Conservation (phyloP, 2,797 vertebrate species). For the Pogonophryne albipinna region DNA sequence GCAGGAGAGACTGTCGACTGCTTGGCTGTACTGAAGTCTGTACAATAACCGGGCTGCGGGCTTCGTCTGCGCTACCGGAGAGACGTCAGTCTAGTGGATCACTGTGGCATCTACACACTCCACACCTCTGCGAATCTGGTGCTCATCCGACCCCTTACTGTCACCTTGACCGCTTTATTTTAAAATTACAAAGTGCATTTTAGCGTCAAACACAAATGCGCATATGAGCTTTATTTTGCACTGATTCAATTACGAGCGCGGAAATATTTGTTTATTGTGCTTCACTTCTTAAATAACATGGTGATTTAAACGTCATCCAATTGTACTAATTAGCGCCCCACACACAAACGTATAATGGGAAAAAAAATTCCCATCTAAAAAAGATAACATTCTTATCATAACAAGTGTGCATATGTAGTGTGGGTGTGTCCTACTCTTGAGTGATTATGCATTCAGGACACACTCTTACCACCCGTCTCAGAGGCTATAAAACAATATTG, state of each 20-base stretch:
- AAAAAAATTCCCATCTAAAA: background rate
- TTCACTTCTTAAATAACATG: background rate
- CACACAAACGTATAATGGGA: background rate
- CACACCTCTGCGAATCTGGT: slow-evolving; percentile 51
- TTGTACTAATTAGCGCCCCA: background rate
- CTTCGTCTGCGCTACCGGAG: slow-evolving; percentile 73
- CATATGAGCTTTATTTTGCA: background rate
- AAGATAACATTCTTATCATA: background rate
- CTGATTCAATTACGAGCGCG: background rate
- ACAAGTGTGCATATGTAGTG: slow-evolving; percentile 8
- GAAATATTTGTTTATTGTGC: background rate
- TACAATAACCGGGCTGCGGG: slow-evolving; percentile 74
- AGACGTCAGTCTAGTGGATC: slow-evolving; percentile 81
- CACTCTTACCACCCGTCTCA: background rate
- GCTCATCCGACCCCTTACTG: slow-evolving; percentile 36
- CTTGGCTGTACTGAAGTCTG: slow-evolving; percentile 64
- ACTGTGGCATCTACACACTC: slow-evolving; percentile 64
- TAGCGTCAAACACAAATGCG: background rate
- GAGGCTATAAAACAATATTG: slow-evolving; percentile 34
- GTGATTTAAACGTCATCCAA: background rate
- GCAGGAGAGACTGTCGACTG: slow-evolving; percentile 65
- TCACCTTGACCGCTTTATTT: slow-evolving; percentile 55
- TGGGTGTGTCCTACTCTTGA: slow-evolving; percentile 24
- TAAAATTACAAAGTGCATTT: background rate
- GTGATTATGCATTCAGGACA: background rate